Evolutionary conservation across 2,113 vertebrate genomes (phyloP), one percentile per base, ranked within the genome.

Genomic region (Leucosticte australis): DNA sequence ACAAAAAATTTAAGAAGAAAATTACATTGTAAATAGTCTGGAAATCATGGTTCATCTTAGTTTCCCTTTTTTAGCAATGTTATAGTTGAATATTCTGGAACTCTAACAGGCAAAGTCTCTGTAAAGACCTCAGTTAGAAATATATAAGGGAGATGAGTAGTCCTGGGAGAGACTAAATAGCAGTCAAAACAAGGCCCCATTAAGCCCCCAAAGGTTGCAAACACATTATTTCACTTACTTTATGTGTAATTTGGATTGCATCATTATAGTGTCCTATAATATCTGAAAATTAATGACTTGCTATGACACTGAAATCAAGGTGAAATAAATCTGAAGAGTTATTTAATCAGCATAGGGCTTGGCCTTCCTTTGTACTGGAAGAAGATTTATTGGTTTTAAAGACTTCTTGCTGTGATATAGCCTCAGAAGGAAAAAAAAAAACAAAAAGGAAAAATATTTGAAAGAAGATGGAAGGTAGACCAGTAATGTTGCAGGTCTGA

Each of bases 381-480:
- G 23, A 63, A 89, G 24, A 77, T 52, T 83, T 78, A 59, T 24
- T 60, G n/a, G 35, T 78, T 94, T 96, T 88, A 92, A 92, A 82
- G 17, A 52, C 13, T 91, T 30, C 15, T 87, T 88, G 7, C 24
- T 62, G 44, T n/a, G 65, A 35, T 55, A 68, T n/a, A 49, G 80
- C 41, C 28, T 24, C 11, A 84, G 6, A 46, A 53, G 10, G 17
- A 9, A 4, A n/a, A 35, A 57, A 57, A 23, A 55, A 52, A 52
- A 27, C 27, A 37, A 26, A 37, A 27, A 39, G 42, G 6, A 56
- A 6, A 88, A 71, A 64, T 50, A 26, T 47, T 46, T 87, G 85
- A 76, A 81, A 73, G 53, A 67, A 6, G 21, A 62, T 47, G 2
- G n/a, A 89, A 57, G 3, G 3, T 10, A 52, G 18, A 67, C 27